These are phyloP conservation scores for Myrmecobius fasciatus DNA, from an alignment of 2,113 vertebrate species.

Conservation along the genomic window DNA sequence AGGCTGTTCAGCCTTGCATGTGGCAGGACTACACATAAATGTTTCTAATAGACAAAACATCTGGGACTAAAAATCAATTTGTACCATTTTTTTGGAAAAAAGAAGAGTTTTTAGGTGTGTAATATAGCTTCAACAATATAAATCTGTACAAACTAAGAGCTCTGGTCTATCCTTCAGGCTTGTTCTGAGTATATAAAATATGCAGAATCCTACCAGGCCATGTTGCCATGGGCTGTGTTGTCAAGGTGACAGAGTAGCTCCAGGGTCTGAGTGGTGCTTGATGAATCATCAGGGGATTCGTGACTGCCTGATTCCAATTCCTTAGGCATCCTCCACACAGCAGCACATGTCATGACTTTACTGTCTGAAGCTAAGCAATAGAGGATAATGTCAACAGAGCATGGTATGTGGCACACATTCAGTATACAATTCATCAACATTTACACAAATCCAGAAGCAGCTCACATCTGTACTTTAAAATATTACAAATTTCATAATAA, in stretches of 20 bases:
- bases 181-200: conserved; percentile 77
- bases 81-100: conserved; percentile 15
- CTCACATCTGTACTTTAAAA: conserved; percentile 74
- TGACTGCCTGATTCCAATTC: conserved; percentile 96
- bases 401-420: conserved; percentile 62
- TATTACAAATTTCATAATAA: conserved; percentile 67
- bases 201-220: conserved; percentile 92
- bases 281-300: conserved; percentile 97
- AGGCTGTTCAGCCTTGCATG: conserved; percentile 31
- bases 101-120: conserved; percentile 45
- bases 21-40: conserved; percentile 31
- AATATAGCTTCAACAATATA: conserved; percentile 56
- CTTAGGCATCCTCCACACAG: conserved; percentile 97
- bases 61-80: conserved; percentile 36
- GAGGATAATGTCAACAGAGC: conserved; percentile 81
- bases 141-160: conserved; percentile 62
- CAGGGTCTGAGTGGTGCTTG: conserved; percentile 95
- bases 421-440: conserved; percentile 60
- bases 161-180: conserved; percentile 63
- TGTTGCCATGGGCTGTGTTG: conserved; percentile 91
- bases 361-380: conserved; percentile 92
- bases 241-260: conserved; percentile 99
- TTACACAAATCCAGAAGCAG: conserved; percentile 66
- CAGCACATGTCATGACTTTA: conserved; percentile 93
- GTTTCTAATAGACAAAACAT: conserved; percentile 58